phyloP scores from a whole-genome alignment of 2,888 invertebrate genomes.

The Criorhina ranunculi region DNA sequence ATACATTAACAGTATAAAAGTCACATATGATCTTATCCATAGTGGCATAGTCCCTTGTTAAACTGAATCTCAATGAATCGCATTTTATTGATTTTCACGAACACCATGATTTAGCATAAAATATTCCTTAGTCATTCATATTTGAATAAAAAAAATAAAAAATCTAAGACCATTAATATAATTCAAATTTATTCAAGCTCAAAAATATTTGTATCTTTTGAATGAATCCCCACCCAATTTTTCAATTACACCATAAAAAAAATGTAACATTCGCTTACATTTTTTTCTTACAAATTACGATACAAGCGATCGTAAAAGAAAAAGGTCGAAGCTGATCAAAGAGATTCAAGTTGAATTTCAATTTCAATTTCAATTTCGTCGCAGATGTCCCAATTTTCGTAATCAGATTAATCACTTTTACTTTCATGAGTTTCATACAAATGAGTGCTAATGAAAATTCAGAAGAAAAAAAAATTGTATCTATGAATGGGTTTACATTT shows the following conservation, averaged over 20 bases:
- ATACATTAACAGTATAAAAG: no score
- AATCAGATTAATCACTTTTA: conserved; percentile 47
- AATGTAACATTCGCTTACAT: conserved; percentile 1
- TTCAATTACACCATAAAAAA: conserved; percentile 3
- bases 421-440: conserved; percentile 21
- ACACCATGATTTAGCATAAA: conserved; percentile 9
- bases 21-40: no score
- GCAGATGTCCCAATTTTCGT: conserved; percentile 35
- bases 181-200: conserved; percentile 15
- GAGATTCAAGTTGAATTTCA: conserved; percentile 20
- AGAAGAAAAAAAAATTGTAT: background rate
- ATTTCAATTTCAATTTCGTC: conserved; percentile 26
- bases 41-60: no score
- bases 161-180: background rate
- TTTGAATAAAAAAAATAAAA: no score
- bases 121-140: background rate
- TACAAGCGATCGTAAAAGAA: conserved; percentile 16
- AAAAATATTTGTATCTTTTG: background rate
- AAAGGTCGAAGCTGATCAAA: conserved; percentile 24
- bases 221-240: background rate
- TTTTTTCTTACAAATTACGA: background rate
- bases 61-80: no score
- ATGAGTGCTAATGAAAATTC: conserved; percentile 31
- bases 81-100: background rate
- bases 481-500: conserved; percentile 3